Base-by-base conservation (phyloP, 2,113 vertebrate genomes). In the Galemys pyrenaicus region DNA sequence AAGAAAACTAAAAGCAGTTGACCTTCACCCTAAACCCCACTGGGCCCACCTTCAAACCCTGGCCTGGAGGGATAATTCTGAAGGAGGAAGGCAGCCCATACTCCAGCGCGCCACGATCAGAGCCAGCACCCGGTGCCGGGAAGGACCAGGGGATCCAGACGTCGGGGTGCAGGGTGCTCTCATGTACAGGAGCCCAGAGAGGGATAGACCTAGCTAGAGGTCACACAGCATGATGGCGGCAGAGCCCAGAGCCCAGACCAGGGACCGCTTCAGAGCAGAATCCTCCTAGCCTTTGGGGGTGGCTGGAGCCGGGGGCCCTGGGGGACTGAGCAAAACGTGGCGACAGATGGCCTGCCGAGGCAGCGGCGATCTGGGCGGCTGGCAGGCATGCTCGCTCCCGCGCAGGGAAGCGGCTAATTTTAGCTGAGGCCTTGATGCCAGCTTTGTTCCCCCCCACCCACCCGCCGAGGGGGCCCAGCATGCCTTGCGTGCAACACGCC, bases 291-390 rank as follows among this genome's bases (percentile, higher is more conserved):
- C 96, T 83, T 94, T 95, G 90, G 95, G 95, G 96, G 95, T 96
- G 94, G 95, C 95, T 97, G 73, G 94, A 97, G 90, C 92, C 93
- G 94, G 95, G 94, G 94, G 93, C 89, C 94, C 88, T 93, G 89
- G 81, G 97, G 97, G 94, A 96, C 96, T 96, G 85, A 96, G 96
- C 93, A 82, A 97, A 97, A 96, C 93, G 92, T 95, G 96, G 97
- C 78, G 94, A 97, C 97, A 97, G 97, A 97, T 97, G 97, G 97
- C 97, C 97, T 97, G 97, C 97, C 95, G 96, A 97, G 97, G 97
- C 97, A 97, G 97, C 97, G 96, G 97, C 97, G 97, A 97, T 97
- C 97, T 96, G 97, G 97, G 96, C 97, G 97, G 97, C 97, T 97
- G 97, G 97, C 97, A 97, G 95, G 96, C 97, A 95, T 97, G 96